Percentiles rank a stretch among this genome's conserved stretches.
phyloP scores from a whole-genome alignment of 2,113 vertebrate species.

The Amblyopsis rosae region DNA sequence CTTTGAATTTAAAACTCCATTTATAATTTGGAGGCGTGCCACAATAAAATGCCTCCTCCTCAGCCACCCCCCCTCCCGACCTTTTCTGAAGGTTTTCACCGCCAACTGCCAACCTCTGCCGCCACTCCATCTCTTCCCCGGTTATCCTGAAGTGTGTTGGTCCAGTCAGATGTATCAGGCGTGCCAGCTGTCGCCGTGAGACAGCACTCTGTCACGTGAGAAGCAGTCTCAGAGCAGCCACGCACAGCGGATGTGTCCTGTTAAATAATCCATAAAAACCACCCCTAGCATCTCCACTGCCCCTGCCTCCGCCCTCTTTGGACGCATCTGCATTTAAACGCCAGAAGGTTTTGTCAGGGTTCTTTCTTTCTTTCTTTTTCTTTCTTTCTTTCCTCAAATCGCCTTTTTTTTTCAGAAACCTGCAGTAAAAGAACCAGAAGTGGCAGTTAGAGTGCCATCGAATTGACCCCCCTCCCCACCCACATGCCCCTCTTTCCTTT shows the following conservation, averaged over 20 bases:
- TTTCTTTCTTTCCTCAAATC: neutral
- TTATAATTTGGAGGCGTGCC: too few species aligned
- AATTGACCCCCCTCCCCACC: neutral
- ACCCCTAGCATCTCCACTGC: neutral
- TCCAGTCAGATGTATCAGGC: constrained; percentile 73
- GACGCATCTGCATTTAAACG: constrained; percentile 39
- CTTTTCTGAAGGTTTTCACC: constrained; percentile 31
- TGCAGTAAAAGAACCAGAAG: constrained; percentile 20
- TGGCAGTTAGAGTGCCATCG: constrained; percentile 26
- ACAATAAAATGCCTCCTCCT: too few species aligned
- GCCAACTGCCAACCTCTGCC: constrained; percentile 31
- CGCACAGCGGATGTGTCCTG: constrained; percentile 65
- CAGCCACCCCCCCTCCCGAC: neutral
- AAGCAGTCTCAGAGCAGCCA: constrained; percentile 33
- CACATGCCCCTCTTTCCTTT: too few species aligned
- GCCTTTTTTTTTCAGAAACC: neutral
- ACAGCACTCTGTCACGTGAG: constrained; percentile 38
- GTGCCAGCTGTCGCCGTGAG: constrained; percentile 58
- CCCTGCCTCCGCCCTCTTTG: constrained; percentile 33
- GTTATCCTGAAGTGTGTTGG: constrained; percentile 51
- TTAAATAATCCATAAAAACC: constrained; percentile 71
- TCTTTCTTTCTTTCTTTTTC: neutral
- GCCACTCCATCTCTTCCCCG: constrained; percentile 33
- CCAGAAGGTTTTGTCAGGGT: constrained; percentile 33
- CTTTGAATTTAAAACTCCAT: too few species aligned